Base-by-base conservation (phyloP, 1,140 invertebrate species). In the Ditylenchus dipsaci region DNA sequence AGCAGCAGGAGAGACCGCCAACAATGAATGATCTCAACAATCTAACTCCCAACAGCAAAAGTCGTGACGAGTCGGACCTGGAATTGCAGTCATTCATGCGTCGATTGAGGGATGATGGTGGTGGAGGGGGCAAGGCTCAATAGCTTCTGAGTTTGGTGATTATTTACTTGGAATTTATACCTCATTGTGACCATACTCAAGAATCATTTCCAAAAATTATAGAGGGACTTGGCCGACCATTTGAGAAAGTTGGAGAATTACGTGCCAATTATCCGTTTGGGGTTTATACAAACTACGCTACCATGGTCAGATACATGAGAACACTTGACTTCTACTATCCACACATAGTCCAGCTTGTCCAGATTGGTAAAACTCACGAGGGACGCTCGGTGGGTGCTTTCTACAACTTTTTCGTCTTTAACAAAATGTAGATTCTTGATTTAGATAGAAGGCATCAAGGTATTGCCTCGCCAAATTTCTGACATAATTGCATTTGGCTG, bases 341-440 rank as follows among this genome's bases (percentile, higher is more conserved):
- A 0, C 59, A 75, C 43, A 63, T 82, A 8, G 76, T 79, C 8
- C 73, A 79, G 47, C 57, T 83, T 9, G 67, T 83, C 13, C 61
- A 75, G 38, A 72, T 82, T 47, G 80, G 80, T 9, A 76, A 76
- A 60, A 78, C 74, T 19, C 81, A 83, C 62, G 80, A 82, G 56
- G 81, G 81, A 19, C 59, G 81, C 33, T 76, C 82, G 17, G 83
- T 82, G 53, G 81, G 83, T 49, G 81, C 79, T 21, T 53, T 82
- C 33, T 38, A n/a, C n/a, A 11, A 38, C 33, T 38, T 38, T 38
- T 5, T 11, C 11, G 33, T 38, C 3, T 38, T 38, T n/a, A n/a
- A n/a, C n/a, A n/a, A n/a, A n/a, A n/a, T n/a, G n/a, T n/a, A n/a
- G n/a, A 23, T 5, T 38, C 11, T 38, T 38, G 33, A 38, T 38